Base-by-base conservation (phyloP, 2,113 vertebrate genomes). In the Halcyon malimbica region DNA sequence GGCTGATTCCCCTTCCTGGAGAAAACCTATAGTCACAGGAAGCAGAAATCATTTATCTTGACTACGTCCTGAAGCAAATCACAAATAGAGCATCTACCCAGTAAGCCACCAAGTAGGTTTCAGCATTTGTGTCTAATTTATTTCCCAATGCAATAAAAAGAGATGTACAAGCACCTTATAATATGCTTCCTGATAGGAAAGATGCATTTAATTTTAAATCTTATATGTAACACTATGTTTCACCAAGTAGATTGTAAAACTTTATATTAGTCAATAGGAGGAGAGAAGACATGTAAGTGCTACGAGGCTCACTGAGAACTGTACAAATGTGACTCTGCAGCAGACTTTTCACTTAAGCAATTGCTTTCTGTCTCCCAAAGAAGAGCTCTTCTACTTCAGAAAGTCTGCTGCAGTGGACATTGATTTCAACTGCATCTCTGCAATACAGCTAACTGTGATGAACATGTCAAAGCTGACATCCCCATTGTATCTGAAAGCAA, bases 221-320 rank as follows among this genome's bases (percentile, higher is more conserved):
- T 92, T 95, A 84, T 42, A 83, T 68, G 33, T 54, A 77, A 70
- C 57, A 86, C 41, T 69, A 26, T 69, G 77, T 84, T 95, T 93
- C 76, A 93, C 37, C 70, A 70, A 57, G 46, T 33, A 74, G 59
- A 89, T 89, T 3, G 76, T 81, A 78, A 83, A 93, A 90, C 67
- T 54, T 81, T 90, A 73, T 88, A 83, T 79, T 64, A 54, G 31
- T 78, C 76, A 60, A 83, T 18, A 75, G 18, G 4, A 33, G 19
- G 20, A 75, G 16, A 75, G 10, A 54, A 85, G 10, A 74, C 31
- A 80, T 16, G 21, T 9, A 87, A 85, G n/a, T 51, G 6, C 14
- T 81, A 70, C 1, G 3, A 93, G 86, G 33, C 39, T 84, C 56
- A 64, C 21, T 12, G 68, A 77, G 13, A 93, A 3, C 33, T 54